These are phyloP conservation scores for Mycetomoellerius zeteki DNA, from an alignment of 1,140 invertebrate species.

Conservation along the genomic window DNA sequence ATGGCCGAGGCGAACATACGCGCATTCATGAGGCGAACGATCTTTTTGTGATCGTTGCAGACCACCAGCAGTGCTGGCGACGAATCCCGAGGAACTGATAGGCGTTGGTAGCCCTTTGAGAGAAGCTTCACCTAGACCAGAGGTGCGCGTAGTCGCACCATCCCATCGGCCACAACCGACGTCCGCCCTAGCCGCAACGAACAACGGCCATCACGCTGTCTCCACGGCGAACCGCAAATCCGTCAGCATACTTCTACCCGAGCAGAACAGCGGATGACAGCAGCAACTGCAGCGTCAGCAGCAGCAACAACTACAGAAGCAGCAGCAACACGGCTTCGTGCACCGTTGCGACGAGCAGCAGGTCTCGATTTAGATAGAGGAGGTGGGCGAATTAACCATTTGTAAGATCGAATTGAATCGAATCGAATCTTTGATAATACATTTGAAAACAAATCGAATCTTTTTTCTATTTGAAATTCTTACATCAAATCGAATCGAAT, in stretches of 20 bases:
- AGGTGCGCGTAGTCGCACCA: constrained; percentile 83
- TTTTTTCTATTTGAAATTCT: too few species aligned
- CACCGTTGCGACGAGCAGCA: constrained; percentile 82
- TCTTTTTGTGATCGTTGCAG: constrained; percentile 67
- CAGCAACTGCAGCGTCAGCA: constrained; percentile 54
- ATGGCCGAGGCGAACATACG: background rate
- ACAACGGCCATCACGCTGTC: constrained; percentile 19
- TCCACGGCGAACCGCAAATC: constrained; percentile 81
- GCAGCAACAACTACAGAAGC: constrained; percentile 40
- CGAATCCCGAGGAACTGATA: constrained; percentile 76
- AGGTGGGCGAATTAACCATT: too few species aligned
- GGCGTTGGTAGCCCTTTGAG: constrained; percentile 77
- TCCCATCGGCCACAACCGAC: constrained; percentile 79
- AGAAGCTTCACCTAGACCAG: constrained; percentile 79
- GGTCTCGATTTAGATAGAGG: constrained; percentile 58
- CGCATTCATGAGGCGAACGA: constrained; percentile 19
- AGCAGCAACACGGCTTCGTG: constrained; percentile 79
- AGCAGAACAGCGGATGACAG: constrained; percentile 83
- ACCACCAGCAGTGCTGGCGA: constrained; percentile 61
- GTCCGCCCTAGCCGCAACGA: constrained; percentile 66
- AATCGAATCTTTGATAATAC: too few species aligned
- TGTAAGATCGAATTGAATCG: too few species aligned
- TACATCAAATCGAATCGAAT: too few species aligned
- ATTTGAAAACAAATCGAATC: too few species aligned
- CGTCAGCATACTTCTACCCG: constrained; percentile 84